Conservation (phyloP, 2,888 invertebrate species). For the Cylloceria caligata region DNA sequence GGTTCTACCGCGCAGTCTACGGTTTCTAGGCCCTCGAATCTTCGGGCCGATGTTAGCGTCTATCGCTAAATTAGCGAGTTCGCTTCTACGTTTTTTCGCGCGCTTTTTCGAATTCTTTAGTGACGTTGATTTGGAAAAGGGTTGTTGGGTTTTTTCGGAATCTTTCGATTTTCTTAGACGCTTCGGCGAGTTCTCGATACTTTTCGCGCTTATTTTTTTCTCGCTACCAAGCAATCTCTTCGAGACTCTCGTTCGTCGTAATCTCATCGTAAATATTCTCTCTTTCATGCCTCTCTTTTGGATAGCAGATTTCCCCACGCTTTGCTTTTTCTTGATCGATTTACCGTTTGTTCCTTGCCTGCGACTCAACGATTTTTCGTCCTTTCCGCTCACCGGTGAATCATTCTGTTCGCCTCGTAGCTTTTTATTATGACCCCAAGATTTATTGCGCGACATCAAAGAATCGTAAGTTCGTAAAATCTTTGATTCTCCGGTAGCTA, state of each 20-base stretch:
- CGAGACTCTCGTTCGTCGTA: constrained; percentile 58
- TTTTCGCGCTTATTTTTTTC: constrained; percentile 43
- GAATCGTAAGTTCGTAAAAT: constrained; percentile 74
- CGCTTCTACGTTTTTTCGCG: constrained; percentile 74
- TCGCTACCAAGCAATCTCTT: constrained; percentile 50
- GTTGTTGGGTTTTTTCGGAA: constrained; percentile 52
- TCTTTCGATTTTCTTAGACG: constrained; percentile 31
- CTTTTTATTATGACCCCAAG: constrained; percentile 21
- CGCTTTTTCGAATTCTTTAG: constrained; percentile 65
- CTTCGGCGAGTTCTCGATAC: constrained; percentile 27
- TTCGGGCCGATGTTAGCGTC: constrained; percentile 79
- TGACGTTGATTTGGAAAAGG: constrained; percentile 64
- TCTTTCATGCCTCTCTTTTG: constrained; percentile 49
- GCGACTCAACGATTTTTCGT: not conserved
- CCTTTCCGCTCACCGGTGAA: not conserved
- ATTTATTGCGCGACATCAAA: constrained; percentile 45
- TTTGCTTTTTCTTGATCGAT: constrained; percentile 21
- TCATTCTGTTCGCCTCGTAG: not conserved
- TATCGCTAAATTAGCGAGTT: constrained; percentile 79
- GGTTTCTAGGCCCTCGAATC: constrained; percentile 75
- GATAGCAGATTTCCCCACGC: constrained; percentile 5
- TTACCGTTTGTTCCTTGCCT: not conserved
- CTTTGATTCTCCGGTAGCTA: constrained; percentile 75
- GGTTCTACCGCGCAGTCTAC: constrained; percentile 70
- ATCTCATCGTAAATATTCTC: constrained; percentile 55